These are phyloP conservation scores for Euwallacea similis DNA, from an alignment of 1,140 invertebrate species.

Conservation along the genomic window DNA sequence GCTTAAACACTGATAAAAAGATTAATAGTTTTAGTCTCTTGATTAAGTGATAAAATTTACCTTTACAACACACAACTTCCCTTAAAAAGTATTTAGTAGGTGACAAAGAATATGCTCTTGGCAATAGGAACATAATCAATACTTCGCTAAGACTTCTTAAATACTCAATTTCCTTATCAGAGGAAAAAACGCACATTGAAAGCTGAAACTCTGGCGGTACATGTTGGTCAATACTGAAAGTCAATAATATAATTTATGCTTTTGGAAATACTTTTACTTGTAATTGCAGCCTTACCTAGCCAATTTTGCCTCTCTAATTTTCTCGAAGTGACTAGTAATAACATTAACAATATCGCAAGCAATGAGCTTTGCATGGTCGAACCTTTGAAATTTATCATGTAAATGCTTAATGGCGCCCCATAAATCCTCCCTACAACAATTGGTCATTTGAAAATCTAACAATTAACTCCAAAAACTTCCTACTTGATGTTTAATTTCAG, in stretches of 20 bases:
- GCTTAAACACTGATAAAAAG: conserved; percentile 72
- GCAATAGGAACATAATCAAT: conserved; percentile 77
- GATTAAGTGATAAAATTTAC: conserved; percentile 54
- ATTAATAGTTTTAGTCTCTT: not conserved
- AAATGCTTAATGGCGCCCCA: conserved; percentile 79
- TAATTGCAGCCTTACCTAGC: conserved; percentile 63
- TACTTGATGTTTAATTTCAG: conserved; percentile 57
- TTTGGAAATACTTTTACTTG: no score
- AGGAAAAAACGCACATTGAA: conserved; percentile 72
- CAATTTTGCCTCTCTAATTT: conserved; percentile 74
- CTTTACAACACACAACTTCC: conserved; percentile 81
- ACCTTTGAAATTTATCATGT: conserved; percentile 68
- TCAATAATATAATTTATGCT: conserved; percentile 3
- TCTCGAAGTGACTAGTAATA: conserved; percentile 83
- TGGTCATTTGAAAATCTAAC: no score
- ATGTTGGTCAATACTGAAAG: conserved; percentile 61
- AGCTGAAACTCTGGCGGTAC: conserved; percentile 71
- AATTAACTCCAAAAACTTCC: conserved; percentile 2
- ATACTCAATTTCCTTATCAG: conserved; percentile 77
- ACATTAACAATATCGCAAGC: conserved; percentile 78
- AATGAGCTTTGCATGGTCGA: conserved; percentile 81
- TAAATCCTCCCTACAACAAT: conserved; percentile 71
- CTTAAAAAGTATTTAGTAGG: conserved; percentile 77
- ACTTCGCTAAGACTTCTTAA: conserved; percentile 80
- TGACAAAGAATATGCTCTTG: conserved; percentile 74